Base-by-base conservation (phyloP, 92 coral and sea anemone genomes). In the Zoanthus solanderi region DNA sequence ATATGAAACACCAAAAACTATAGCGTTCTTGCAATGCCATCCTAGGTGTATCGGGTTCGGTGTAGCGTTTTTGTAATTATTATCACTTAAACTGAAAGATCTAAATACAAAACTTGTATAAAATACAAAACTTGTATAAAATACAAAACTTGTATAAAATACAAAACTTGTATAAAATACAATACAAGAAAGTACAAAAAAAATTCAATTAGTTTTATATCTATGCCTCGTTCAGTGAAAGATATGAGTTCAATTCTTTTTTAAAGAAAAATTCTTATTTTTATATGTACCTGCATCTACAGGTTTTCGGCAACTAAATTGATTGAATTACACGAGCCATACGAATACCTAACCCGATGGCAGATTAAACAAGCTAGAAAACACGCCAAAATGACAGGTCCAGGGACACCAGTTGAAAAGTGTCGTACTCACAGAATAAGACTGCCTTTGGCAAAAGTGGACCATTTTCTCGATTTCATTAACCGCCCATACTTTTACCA, bases 361-460 rank as follows among this genome's bases (percentile, higher is more conserved):
- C 42, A 87, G 81, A 87, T 90, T 16, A 87, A 87, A 52, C 29
- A 45, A 76, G 94, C 94, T n/a, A 57, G 91, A 57, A 85, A 53
- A 37, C 93, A 93, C 48, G 91, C 93, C 42, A 58, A 81, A 61
- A 53, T 50, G 56, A 45, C 30, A 48, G 93, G 93, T 7, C 86
- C 85, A 5, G 94, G 94, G 4, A 44, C 60, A 4, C 13, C 85
- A 5, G 80, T 88, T n/a, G 79, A 83, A 34, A 84, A 91, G 32
- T 6, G 81, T 18, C 9, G 11, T 52, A 29, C 12, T 66, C 91
- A 87, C 61, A 78, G 91, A 29, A 58, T 83, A 17, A 45, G 88
- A 9, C 78, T 89, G 50, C 75, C 76, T 15, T 50, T 58, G 81
- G 67, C 68, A 9, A 88, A 88, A 45, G 87, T 73, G 15, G 76